Evolutionary conservation across 2,888 invertebrate species (phyloP).

Genomic region (Tryphoninae sp.): DNA sequence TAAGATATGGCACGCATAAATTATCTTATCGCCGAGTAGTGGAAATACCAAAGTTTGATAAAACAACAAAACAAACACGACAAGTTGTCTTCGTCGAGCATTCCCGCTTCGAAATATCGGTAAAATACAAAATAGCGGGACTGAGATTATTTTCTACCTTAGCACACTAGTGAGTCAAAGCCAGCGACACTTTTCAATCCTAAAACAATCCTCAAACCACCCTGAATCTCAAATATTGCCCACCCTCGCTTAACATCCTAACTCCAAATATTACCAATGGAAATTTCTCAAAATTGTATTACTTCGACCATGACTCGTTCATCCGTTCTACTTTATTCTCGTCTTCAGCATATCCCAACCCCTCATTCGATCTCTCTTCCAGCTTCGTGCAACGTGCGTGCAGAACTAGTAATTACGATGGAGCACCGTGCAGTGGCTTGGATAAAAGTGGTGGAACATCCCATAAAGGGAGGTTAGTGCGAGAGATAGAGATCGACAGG

Average conservation of each 20-base stretch:
- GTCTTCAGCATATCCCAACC: constrained; percentile 24
- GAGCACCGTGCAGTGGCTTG: constrained; percentile 11
- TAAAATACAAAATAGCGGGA: too few relatives aligned
- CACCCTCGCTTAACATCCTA: too few relatives aligned
- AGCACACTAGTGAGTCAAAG: too few relatives aligned
- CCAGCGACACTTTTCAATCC: too few relatives aligned
- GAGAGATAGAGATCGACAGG: constrained; percentile 5
- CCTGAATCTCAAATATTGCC: too few relatives aligned
- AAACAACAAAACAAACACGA: background rate
- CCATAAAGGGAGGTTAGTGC: background rate
- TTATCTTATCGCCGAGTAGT: background rate
- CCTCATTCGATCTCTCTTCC: constrained; percentile 15
- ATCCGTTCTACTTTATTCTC: constrained; percentile 47
- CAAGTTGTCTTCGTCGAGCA: background rate
- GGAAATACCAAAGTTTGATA: background rate
- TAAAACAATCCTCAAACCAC: too few relatives aligned
- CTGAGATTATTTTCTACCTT: too few relatives aligned
- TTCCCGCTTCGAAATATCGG: background rate
- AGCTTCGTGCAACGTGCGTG: constrained; percentile 29
- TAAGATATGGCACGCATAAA: constrained; percentile 17
- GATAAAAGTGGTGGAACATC: constrained; percentile 10
- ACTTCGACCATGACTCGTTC: constrained; percentile 36
- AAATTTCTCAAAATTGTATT: background rate
- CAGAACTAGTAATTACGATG: constrained; percentile 63
- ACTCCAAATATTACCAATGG: too few relatives aligned